These are phyloP conservation scores for Trachelus tabidus DNA, from an alignment of 2,888 invertebrate species.

Conservation along the genomic window DNA sequence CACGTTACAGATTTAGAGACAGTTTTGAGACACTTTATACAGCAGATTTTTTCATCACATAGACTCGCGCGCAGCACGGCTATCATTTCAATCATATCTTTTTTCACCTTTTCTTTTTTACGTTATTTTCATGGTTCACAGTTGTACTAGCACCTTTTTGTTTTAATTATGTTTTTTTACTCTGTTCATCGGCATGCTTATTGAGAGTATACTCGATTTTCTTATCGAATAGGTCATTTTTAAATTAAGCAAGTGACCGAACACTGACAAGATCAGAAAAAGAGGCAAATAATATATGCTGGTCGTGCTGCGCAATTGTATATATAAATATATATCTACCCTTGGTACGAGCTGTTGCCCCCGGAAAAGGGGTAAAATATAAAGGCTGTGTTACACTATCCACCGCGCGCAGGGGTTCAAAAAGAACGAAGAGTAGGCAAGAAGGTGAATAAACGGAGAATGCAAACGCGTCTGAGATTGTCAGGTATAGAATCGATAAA, in stretches of 20 bases:
- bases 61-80: background rate
- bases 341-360: slow-evolving; percentile 39
- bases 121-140: background rate
- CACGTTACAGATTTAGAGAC: background rate
- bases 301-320: slow-evolving; percentile 26
- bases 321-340: background rate
- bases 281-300: slow-evolving; percentile 7
- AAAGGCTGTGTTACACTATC: slow-evolving; percentile 49
- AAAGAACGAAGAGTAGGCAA: background rate
- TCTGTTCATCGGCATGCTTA: background rate
- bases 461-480: background rate
- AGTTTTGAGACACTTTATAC: background rate
- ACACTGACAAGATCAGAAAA: background rate
- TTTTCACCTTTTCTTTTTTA: background rate
- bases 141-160: background rate
- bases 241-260: no score
- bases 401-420: background rate
- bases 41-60: background rate
- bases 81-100: background rate
- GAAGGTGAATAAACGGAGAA: background rate
- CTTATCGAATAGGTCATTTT: no score
- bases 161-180: background rate
- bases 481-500: background rate
- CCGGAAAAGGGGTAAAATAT: slow-evolving; percentile 41
- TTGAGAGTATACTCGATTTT: background rate